Conservation (phyloP, 2,113 vertebrate species). For the Tachuris rubrigastra region DNA sequence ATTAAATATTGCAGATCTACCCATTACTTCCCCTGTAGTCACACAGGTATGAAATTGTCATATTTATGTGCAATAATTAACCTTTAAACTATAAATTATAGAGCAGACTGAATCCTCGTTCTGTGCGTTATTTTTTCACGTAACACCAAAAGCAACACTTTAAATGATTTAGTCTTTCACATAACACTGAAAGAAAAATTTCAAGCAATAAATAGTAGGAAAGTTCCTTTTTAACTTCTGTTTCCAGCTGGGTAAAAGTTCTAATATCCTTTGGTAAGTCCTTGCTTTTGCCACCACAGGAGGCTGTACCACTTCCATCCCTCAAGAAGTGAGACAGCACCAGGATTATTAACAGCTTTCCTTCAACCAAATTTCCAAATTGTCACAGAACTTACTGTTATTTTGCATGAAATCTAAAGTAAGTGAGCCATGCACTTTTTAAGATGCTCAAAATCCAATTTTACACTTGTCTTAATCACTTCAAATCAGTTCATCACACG, state of each 20-base stretch:
- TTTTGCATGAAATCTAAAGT: not conserved
- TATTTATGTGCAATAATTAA: not conserved
- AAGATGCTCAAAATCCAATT: constrained; percentile 37
- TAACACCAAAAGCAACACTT: no score
- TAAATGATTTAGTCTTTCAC: not conserved
- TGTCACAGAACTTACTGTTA: not conserved
- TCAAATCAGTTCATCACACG: not conserved
- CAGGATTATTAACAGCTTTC: not conserved
- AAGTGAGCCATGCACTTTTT: not conserved
- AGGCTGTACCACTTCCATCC: not conserved
- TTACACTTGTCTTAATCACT: constrained; percentile 58
- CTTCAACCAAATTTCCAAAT: not conserved
- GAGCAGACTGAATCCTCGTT: not conserved
- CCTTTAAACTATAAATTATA: not conserved
- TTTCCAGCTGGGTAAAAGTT: not conserved
- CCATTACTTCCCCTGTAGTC: not conserved
- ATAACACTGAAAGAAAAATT: not conserved
- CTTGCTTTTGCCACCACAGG: not conserved
- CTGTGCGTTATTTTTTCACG: not conserved
- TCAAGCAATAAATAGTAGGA: not conserved
- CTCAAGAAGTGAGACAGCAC: not conserved
- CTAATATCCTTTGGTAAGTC: not conserved
- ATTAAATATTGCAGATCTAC: not conserved
- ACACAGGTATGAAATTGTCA: not conserved
- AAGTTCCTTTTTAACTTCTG: not conserved